Percentiles rank a stretch among this genome's conserved stretches.
phyloP scores from a whole-genome alignment of 2,888 invertebrate species.

The Cantharis nigra region DNA sequence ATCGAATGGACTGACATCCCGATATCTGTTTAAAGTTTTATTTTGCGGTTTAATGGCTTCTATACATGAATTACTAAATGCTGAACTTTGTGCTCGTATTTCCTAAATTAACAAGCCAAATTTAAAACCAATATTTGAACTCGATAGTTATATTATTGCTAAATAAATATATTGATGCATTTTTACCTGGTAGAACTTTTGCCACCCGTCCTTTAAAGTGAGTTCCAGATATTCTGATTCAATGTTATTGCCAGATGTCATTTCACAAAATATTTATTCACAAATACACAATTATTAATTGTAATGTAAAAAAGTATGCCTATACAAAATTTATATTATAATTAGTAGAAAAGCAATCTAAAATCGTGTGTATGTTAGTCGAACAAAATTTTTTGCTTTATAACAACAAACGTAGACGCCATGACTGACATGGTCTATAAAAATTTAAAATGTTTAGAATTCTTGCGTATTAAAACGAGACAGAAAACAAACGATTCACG shows the following conservation, averaged over 20 bases:
- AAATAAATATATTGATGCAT: constrained; percentile 8
- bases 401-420: constrained; percentile 41
- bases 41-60: constrained; percentile 81
- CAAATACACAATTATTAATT: constrained; percentile 7
- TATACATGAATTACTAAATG: constrained; percentile 64
- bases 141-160: not conserved
- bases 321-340: not conserved
- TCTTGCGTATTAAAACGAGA: constrained; percentile 10
- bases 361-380: constrained; percentile 1
- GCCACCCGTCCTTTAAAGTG: constrained; percentile 72
- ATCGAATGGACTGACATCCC: constrained; percentile 96
- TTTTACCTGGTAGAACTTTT: constrained; percentile 70
- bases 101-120: constrained; percentile 61
- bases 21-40: constrained; percentile 84
- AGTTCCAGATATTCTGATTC: constrained; percentile 77
- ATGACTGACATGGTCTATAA: constrained; percentile 45
- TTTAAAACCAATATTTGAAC: not conserved
- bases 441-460: constrained; percentile 11
- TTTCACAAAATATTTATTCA: constrained; percentile 29
- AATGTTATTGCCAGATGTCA: constrained; percentile 55
- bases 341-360: not conserved
- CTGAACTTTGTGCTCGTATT: constrained; percentile 72
- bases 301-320: not conserved
- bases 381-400: constrained; percentile 28
- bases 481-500: constrained; percentile 5